Conservation (phyloP, 1,140 invertebrate species). For the Mamestra configurata region DNA sequence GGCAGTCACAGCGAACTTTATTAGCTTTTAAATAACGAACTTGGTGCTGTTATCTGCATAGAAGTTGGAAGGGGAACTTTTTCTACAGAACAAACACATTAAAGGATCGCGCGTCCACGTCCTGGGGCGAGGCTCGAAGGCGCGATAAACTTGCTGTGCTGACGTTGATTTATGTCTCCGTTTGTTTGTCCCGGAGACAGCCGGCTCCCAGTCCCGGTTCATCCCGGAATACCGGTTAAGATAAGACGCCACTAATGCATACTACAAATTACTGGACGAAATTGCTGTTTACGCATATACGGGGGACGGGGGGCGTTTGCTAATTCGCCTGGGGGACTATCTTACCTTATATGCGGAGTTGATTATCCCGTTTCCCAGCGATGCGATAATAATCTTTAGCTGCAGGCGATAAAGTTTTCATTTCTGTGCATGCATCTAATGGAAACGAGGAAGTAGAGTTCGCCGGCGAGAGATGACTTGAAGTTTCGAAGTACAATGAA, state of each 20-base stretch:
- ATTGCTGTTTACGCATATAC: slow-evolving; percentile 67
- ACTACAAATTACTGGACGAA: slow-evolving; percentile 75
- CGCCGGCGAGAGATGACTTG: slow-evolving; percentile 42
- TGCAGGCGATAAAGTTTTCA: slow-evolving; percentile 35
- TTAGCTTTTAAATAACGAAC: slow-evolving; percentile 54
- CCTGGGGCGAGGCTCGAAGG: slow-evolving; percentile 72
- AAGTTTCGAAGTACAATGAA: slow-evolving; percentile 47
- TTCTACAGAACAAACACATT: slow-evolving; percentile 77
- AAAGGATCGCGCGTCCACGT: slow-evolving; percentile 69
- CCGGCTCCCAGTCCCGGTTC: slow-evolving; percentile 66
- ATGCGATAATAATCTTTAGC: slow-evolving; percentile 46
- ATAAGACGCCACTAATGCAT: slow-evolving; percentile 77
- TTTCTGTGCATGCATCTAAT: slow-evolving; percentile 11
- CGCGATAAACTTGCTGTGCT: slow-evolving; percentile 77
- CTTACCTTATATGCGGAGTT: slow-evolving; percentile 45
- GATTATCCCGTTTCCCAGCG: slow-evolving; percentile 16
- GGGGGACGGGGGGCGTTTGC: slow-evolving; percentile 47
- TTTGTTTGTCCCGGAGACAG: slow-evolving; percentile 78
- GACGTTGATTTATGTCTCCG: slow-evolving; percentile 82
- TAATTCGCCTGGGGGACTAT: slow-evolving; percentile 51
- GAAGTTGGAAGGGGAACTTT: slow-evolving; percentile 55
- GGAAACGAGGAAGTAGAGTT: slow-evolving; percentile 30
- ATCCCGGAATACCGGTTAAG: slow-evolving; percentile 68
- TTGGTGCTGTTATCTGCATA: slow-evolving; percentile 55
- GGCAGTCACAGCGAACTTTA: slow-evolving; percentile 27